A percentile compares a stretch with the other conserved stretches of the same genome.
These are phyloP conservation scores for Monodelphis domestica DNA, from an alignment of 2,797 vertebrate species.

Conservation along the genomic window DNA sequence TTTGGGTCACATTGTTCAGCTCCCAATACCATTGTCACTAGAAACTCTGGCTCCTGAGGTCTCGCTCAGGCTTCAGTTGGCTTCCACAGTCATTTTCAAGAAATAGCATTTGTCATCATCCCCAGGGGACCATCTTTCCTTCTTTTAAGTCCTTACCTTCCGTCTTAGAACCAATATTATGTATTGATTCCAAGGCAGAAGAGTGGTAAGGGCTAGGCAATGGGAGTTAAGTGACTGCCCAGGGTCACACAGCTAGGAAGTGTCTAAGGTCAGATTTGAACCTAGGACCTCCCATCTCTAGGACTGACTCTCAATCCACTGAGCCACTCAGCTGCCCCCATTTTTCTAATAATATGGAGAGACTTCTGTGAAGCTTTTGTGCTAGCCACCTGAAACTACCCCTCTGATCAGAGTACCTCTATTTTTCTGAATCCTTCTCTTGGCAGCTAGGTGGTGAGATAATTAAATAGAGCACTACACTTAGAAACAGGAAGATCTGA, in stretches of 20 bases:
- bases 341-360: neutral
- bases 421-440: neutral
- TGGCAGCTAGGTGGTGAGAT: neutral
- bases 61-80: neutral
- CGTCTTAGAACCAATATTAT: no score
- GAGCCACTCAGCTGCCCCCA: no score
- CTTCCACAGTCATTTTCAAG: neutral
- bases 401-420: neutral
- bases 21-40: neutral
- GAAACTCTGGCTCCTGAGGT: neutral
- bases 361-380: neutral
- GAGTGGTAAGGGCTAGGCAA: no score
- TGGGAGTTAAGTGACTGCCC: no score
- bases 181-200: no score
- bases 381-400: neutral
- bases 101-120: neutral
- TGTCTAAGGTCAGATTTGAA: no score
- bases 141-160: no score
- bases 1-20: neutral
- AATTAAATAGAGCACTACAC: neutral
- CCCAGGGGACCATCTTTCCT: neutral
- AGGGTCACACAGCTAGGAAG: no score
- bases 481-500: neutral
- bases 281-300: no score
- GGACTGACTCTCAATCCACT: no score